Evolutionary conservation across 2,888 invertebrate genomes (phyloP), one percentile per base, ranked within the genome.

Genomic region (Plagodis dolabraria): DNA sequence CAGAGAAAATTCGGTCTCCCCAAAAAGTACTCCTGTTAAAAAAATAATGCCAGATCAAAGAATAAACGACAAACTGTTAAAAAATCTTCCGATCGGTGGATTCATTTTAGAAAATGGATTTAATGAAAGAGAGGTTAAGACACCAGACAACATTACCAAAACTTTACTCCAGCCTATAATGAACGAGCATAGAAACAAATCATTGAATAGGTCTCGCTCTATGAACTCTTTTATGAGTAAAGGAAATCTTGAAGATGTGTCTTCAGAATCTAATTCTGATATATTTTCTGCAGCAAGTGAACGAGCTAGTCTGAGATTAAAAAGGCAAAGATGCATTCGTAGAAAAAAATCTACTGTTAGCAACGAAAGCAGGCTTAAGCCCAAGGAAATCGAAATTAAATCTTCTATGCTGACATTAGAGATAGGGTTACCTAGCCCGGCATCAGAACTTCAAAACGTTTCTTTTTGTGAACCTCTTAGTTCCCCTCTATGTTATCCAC

Each of bases 261-360:
- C 86, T 11, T 85, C 87, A 42, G 88, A 83, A 70, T 92, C 91
- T 2, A 92, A 89, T 7, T 89, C 92, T 34, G 87, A 92, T 68
- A 73, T 92, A 51, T 85, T 82, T 65, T 68, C 77, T 2, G 75
- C 76, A 7, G 72, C 80, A 34, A 76, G 76, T 54, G 85, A 83
- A 63, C 79, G 79, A 6, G 74, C 77, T 6, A 89, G 87, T 64
- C 72, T 87, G 6, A 83, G 87, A 58, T 76, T 94, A 40, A 93
- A 92, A 76, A 84, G 94, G 22, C 94, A 95, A 75, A 92, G 87
- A 67, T 94, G 94, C 69, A 93, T 94, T 11, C 83, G 94, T 5
- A 87, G 94, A 63, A 92, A 94, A 68, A 93, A 93, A 64, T 91
- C 89, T 2, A 89, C 88, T 10, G 82, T 86, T 0, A 91, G 90